A percentile compares a stretch with the other conserved stretches of the same genome.
phyloP scores from a whole-genome alignment of 2,113 vertebrate species.

The Spea bombifrons region DNA sequence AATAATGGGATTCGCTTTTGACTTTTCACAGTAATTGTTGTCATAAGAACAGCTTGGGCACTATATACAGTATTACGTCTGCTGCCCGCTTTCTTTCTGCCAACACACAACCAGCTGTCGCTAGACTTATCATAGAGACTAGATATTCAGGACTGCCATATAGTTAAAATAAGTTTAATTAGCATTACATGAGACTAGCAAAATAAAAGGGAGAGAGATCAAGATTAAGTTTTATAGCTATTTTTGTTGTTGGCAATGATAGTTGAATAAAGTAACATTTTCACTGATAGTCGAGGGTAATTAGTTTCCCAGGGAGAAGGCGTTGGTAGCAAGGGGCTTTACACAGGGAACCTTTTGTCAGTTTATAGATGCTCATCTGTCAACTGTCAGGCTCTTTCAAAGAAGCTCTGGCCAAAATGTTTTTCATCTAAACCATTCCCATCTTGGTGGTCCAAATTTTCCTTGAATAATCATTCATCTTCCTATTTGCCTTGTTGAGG shows the following conservation, averaged over 20 bases:
- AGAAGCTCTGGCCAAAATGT: conserved; percentile 67
- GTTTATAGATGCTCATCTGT: conserved; percentile 82
- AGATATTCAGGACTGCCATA: background rate
- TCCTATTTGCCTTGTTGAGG: conserved; percentile 73
- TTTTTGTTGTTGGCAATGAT: conserved; percentile 62
- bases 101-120: conserved; percentile 3
- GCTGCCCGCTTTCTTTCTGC: background rate
- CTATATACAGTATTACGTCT: background rate
- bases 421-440: conserved; percentile 75
- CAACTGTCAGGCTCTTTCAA: conserved; percentile 81
- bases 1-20: conserved; percentile 22
- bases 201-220: conserved; percentile 22
- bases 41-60: conserved; percentile 9
- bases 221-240: conserved; percentile 25
- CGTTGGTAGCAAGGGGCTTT: conserved; percentile 58
- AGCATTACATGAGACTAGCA: conserved; percentile 13
- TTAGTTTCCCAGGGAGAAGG: conserved; percentile 78
- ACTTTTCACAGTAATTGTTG: background rate
- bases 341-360: conserved; percentile 71
- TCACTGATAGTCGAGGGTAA: conserved; percentile 64
- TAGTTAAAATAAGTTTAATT: conserved; percentile 33
- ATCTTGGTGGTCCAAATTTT: conserved; percentile 70
- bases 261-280: conserved; percentile 72
- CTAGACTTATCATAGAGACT: background rate
- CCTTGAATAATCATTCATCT: conserved; percentile 63